phyloP scores from a whole-genome alignment of 2,888 invertebrate species.

The Petrolisthes cinctipes region DNA sequence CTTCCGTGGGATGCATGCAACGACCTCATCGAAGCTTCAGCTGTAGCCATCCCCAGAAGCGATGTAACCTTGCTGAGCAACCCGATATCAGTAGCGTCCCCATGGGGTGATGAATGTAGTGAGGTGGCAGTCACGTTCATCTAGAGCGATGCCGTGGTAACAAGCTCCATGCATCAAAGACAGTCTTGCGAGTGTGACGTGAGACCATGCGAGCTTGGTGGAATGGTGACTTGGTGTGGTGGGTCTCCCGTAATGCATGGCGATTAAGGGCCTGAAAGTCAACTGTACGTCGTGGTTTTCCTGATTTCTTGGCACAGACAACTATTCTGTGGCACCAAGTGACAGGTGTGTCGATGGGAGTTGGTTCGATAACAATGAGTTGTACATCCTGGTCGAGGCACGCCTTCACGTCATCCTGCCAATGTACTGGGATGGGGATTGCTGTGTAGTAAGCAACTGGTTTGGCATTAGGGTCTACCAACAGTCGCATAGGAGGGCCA shows the following conservation, averaged over 20 bases:
- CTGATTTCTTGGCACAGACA: no score
- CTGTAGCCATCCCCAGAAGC: constrained; percentile 23
- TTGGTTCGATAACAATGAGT: constrained; percentile 18
- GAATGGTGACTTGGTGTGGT: constrained; percentile 23
- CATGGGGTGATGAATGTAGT: constrained; percentile 29
- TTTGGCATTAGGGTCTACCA: constrained; percentile 23
- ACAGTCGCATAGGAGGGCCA: not conserved
- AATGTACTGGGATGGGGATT: constrained; percentile 19
- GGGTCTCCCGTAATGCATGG: no score
- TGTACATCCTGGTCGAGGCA: constrained; percentile 39
- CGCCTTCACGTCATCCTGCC: constrained; percentile 37
- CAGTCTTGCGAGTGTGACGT: constrained; percentile 7
- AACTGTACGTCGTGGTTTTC: no score
- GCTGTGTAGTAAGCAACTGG: constrained; percentile 32
- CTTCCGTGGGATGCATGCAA: constrained; percentile 32
- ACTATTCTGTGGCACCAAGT: no score
- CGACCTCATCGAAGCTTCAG: not conserved
- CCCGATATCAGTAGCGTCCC: constrained; percentile 19
- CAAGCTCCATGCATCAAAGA: constrained; percentile 19
- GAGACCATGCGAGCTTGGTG: constrained; percentile 1
- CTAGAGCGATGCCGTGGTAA: constrained; percentile 15
- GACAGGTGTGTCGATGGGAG: no score
- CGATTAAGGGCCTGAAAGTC: no score
- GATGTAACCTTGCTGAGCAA: constrained; percentile 31
- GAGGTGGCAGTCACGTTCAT: not conserved